Conservation (phyloP, 1,140 invertebrate species). For the Drosophila pandora region DNA sequence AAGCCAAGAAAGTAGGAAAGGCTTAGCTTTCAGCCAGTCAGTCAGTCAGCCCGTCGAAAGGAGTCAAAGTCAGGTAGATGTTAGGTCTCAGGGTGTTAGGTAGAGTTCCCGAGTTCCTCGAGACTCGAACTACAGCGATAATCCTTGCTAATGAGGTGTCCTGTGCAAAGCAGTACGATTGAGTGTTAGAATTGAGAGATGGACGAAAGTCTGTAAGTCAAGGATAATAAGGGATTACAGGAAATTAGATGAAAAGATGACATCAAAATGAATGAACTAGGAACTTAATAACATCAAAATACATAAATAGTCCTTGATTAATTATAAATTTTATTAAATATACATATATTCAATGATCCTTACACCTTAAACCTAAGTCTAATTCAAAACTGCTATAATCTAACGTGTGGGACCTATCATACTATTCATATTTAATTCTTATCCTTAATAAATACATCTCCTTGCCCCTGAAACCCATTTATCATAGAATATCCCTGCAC, state of each 20-base stretch:
- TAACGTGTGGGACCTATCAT: no score
- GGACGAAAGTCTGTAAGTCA: constrained; percentile 66
- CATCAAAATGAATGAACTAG: constrained; percentile 26
- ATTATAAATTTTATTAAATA: neutral
- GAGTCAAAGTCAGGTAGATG: constrained; percentile 65
- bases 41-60: constrained; percentile 3
- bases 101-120: constrained; percentile 9
- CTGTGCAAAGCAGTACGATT: constrained; percentile 24
- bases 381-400: no score
- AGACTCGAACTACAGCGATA: constrained; percentile 45
- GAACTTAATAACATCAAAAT: no score
- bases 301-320: no score
- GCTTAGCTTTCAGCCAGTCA: constrained; percentile 69
- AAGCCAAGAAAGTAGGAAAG: constrained; percentile 51
- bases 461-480: constrained; percentile 8
- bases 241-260: neutral
- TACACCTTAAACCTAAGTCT: no score
- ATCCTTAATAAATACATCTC: neutral
- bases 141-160: constrained; percentile 78
- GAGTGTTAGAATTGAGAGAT: constrained; percentile 11
- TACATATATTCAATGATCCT: no score
- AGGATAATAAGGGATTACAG: constrained; percentile 56
- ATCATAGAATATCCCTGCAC: constrained; percentile 18
- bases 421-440: no score
- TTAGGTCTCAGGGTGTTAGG: neutral